phyloP scores from a whole-genome alignment of 2,888 invertebrate genomes.

The Lepidocyrtoides sp. region DNA sequence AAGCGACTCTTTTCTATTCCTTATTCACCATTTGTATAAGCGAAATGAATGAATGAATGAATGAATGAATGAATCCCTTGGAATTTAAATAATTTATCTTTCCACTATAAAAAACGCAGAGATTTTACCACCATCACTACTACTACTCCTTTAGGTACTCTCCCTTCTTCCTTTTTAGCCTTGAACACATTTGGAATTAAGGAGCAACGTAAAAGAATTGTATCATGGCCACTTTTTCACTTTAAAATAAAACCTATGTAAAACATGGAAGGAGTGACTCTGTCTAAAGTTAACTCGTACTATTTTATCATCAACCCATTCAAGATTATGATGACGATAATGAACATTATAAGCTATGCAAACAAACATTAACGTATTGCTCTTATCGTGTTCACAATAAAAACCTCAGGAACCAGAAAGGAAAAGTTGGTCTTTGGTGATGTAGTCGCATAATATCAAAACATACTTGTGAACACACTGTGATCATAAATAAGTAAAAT shows the following conservation, averaged over 20 bases:
- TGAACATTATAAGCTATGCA: conserved; percentile 18
- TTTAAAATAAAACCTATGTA: neutral
- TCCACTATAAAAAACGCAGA: neutral
- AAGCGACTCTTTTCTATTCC: neutral
- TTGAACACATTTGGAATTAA: conserved; percentile 19
- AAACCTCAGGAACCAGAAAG: conserved; percentile 69
- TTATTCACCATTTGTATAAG: neutral
- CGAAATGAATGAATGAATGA: too few species aligned
- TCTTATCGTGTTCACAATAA: neutral
- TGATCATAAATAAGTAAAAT: neutral
- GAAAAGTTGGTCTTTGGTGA: conserved; percentile 53
- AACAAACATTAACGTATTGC: conserved; percentile 5
- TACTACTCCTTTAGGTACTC: neutral
- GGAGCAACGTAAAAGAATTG: conserved; percentile 17
- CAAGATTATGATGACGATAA: conserved; percentile 8
- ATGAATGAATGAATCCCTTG: conserved; percentile 43
- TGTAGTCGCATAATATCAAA: too few species aligned
- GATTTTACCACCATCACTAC: neutral
- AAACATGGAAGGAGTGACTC: neutral
- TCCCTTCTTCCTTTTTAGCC: neutral
- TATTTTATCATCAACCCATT: conserved; percentile 22
- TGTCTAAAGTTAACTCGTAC: conserved; percentile 11
- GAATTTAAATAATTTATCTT: conserved; percentile 19
- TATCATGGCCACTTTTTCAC: conserved; percentile 11
- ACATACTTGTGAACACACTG: too few species aligned